These are phyloP conservation scores for Apodemia duryi DNA, from an alignment of 2,888 invertebrate genomes.

Conservation along the genomic window DNA sequence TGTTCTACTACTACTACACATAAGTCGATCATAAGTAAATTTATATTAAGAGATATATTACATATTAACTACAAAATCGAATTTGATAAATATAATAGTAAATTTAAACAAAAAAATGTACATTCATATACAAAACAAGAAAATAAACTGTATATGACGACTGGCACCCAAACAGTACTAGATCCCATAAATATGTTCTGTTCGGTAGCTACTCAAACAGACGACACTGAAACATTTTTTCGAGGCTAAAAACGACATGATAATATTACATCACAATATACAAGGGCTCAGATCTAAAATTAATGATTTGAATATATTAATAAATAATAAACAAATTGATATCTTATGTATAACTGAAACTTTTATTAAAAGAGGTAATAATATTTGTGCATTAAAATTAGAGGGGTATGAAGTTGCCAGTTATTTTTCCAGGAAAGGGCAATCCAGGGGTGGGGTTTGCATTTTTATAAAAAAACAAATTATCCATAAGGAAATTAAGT, in stretches of 20 bases:
- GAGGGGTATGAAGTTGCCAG: neutral
- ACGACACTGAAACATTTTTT: neutral
- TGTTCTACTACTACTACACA: too few relatives aligned
- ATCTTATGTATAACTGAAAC: neutral
- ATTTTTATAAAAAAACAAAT: neutral
- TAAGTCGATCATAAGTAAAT: too few relatives aligned
- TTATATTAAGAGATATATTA: too few relatives aligned
- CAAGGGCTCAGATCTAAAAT: neutral
- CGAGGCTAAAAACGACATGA: neutral
- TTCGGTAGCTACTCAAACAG: neutral
- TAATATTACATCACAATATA: neutral
- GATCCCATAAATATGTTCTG: neutral
- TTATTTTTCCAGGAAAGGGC: neutral
- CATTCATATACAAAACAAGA: too few relatives aligned
- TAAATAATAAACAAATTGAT: neutral
- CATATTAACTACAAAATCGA: too few relatives aligned
- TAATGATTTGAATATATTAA: neutral
- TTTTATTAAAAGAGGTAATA: neutral
- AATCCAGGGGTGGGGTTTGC: neutral
- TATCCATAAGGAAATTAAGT: neutral
- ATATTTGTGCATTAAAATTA: neutral
- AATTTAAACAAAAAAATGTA: too few relatives aligned
- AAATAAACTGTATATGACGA: neutral
- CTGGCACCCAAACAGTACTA: neutral
- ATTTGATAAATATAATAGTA: too few relatives aligned